phyloP scores from a whole-genome alignment of 2,113 vertebrate species.

The Nycticorax nycticorax region DNA sequence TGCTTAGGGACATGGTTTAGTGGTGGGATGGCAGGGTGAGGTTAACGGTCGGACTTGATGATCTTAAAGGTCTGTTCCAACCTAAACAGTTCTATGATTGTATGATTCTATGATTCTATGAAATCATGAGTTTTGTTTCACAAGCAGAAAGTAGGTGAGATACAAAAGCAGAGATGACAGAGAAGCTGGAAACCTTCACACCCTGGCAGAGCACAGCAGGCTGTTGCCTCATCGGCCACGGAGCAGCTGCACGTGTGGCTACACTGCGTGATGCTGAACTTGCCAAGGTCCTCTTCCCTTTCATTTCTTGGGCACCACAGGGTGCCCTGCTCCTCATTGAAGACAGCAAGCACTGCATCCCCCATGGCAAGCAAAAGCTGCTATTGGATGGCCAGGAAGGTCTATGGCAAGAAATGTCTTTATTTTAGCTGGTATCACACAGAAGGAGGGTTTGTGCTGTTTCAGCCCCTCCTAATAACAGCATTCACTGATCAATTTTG shows the following conservation, averaged over 20 bases:
- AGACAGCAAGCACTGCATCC: background rate
- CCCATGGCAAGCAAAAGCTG: background rate
- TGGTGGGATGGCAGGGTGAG: too few species aligned
- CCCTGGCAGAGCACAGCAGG: background rate
- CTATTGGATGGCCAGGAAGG: background rate
- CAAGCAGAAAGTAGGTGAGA: background rate
- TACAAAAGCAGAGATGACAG: background rate
- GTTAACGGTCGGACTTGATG: too few species aligned
- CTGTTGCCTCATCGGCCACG: background rate
- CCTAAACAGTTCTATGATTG: too few species aligned
- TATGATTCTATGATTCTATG: too few species aligned
- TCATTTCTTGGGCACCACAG: background rate
- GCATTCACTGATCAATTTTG: background rate
- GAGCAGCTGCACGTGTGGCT: background rate
- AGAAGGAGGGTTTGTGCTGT: background rate
- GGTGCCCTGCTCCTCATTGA: background rate
- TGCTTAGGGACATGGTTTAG: too few species aligned
- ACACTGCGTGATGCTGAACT: accelerated
- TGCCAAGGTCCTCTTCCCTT: background rate
- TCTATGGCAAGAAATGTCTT: background rate
- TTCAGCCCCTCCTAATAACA: background rate
- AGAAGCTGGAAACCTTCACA: background rate
- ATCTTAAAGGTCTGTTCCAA: too few species aligned
- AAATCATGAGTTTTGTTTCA: background rate
- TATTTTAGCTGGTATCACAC: background rate